phyloP scores from a whole-genome alignment of 1,140 invertebrate species.

The Pseudoatta argentina region DNA sequence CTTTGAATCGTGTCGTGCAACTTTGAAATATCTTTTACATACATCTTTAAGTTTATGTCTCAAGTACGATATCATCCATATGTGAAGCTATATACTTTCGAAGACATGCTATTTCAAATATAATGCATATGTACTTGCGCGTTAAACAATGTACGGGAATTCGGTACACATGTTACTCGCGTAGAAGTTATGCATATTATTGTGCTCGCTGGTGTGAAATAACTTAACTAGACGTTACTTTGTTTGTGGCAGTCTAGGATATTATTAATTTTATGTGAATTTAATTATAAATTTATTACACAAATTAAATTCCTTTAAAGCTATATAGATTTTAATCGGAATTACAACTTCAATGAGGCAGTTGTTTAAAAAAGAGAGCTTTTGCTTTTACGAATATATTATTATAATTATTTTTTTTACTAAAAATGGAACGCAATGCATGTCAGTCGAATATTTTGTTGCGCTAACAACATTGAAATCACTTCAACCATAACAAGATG shows the following conservation, averaged over 20 bases:
- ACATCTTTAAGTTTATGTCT: constrained; percentile 34
- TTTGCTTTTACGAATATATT: too few relatives aligned
- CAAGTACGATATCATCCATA: constrained; percentile 26
- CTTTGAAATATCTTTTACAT: constrained; percentile 42
- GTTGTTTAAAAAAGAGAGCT: not conserved
- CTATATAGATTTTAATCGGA: not conserved
- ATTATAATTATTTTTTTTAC: not conserved
- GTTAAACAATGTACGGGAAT: constrained; percentile 30
- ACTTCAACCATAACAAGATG: constrained; percentile 67
- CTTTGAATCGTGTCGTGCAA: constrained; percentile 51
- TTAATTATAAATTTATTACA: constrained; percentile 10
- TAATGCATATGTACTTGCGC: constrained; percentile 1
- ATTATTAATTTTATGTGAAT: constrained; percentile 8
- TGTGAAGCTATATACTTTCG: constrained; percentile 42
- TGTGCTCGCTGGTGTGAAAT: not conserved
- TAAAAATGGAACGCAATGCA: not conserved
- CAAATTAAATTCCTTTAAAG: not conserved
- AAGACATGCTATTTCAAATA: constrained; percentile 19
- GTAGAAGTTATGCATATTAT: constrained; percentile 18
- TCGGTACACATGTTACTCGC: constrained; percentile 33
- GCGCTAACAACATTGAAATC: constrained; percentile 55
- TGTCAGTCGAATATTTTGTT: not conserved
- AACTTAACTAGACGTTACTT: constrained; percentile 35
- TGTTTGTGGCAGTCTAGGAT: not conserved
- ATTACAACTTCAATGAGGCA: not conserved